Evolutionary conservation across 2,888 invertebrate species (phyloP).

Genomic region (Tenthredo notha): DNA sequence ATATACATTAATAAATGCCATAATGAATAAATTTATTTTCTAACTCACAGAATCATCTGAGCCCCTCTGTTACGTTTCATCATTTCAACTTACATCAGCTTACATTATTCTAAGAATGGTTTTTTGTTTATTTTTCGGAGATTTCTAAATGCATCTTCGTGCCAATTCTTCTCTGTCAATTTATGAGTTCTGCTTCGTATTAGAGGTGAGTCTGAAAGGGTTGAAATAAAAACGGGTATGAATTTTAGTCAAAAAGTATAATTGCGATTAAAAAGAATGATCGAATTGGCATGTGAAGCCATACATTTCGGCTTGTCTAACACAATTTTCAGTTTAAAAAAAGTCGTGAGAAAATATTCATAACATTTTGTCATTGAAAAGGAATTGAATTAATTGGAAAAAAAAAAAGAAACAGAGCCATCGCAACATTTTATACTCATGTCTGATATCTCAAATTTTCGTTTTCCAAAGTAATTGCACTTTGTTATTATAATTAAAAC

Average conservation of each 20-base stretch:
- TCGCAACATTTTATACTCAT: neutral
- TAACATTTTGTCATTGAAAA: neutral
- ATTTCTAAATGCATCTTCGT: conserved; percentile 62
- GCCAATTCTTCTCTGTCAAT: conserved; percentile 52
- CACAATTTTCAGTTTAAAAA: neutral
- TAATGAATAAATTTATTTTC: neutral
- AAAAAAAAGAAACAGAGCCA: neutral
- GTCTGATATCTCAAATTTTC: neutral
- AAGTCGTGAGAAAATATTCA: neutral
- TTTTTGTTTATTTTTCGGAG: conserved; percentile 51
- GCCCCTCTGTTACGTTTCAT: neutral
- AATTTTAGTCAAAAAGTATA: conserved; percentile 61
- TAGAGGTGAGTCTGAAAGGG: conserved; percentile 76
- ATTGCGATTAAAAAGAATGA: conserved; percentile 63
- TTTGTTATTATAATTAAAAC: neutral
- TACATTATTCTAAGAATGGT: conserved; percentile 5
- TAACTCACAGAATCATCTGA: neutral
- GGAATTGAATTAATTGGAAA: neutral
- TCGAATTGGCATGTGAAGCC: conserved; percentile 25
- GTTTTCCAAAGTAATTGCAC: neutral
- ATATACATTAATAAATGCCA: neutral
- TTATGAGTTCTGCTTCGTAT: conserved; percentile 62
- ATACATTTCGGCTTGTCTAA: neutral
- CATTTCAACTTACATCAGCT: neutral
- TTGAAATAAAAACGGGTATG: conserved; percentile 72